Evolutionary conservation across 30 jellyfish, hydroid and myxozoan species (phyloP), one percentile per base, ranked within the genome.

Genomic region (Pseudorhiza aurosa): DNA sequence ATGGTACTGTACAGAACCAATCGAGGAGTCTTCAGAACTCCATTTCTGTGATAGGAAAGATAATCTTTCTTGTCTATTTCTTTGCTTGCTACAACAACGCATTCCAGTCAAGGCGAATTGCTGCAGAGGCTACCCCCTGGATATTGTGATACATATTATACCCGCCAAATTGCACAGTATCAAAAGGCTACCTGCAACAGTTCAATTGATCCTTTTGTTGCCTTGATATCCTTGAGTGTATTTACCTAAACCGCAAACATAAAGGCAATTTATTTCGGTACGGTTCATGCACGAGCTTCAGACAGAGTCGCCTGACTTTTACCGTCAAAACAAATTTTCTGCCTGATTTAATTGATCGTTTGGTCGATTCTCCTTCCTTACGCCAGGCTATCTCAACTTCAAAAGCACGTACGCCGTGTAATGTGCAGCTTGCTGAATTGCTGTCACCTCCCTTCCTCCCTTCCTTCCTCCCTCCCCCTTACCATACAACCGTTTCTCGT

Each of bases 111-210:
- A 8, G 21, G 4, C 22, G 4, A 28, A 17, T 8, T 62, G 29
- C 24, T 55, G 22, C 8, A 15, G 43, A 2, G 28, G 64, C 26
- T 25, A 24, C 86, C 85, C 86, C 86, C 86, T 55, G 72, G 81
- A 43, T 10, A 15, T 7, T 53, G 9, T 12, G 12, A 47, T 24
- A 45, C 59, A 2, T 36, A 72, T 56, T 72, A 40, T 72, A 39
- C 74, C 85, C 72, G 74, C 68, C 68, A 69, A 43, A 43, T 51
- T 69, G 42, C 70, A 70, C 72, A 42, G 59, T 64, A 18, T 70
- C 56, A 58, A 64, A 49, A 70, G 68, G 83, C 28, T 72, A 72
- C 86, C 86, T 72, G 86, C 68, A 72, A 72, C 86, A 11, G 86
- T 72, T 53, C 35, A 72, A 72, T 50, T 40, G 44, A 50, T 55